These are phyloP conservation scores for Prionailurus bengalensis DNA, from an alignment of 2,113 vertebrate species.

Conservation along the genomic window DNA sequence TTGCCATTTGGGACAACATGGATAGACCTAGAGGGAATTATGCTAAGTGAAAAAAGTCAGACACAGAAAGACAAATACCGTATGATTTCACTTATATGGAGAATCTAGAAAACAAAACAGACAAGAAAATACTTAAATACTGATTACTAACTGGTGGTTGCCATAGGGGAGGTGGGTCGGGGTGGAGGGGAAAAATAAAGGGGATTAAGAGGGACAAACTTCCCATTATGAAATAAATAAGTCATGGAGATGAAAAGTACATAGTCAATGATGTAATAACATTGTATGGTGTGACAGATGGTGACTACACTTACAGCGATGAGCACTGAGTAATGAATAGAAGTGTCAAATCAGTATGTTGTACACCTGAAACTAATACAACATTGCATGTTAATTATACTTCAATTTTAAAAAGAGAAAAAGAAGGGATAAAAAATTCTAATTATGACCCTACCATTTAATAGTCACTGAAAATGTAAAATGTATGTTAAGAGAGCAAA, in stretches of 20 bases:
- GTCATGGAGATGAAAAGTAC: neutral
- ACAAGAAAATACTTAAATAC: neutral
- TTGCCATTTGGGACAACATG: neutral
- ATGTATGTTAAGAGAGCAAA: constrained; percentile 45
- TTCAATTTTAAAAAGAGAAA: neutral
- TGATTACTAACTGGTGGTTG: neutral
- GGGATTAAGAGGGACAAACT: neutral
- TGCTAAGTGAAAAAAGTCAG: neutral
- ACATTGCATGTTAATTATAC: neutral
- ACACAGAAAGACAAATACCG: neutral
- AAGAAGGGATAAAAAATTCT: constrained; percentile 28
- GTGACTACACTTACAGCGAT: neutral
- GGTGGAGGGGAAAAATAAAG: neutral
- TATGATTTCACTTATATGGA: neutral
- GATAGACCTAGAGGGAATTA: neutral
- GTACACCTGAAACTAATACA: neutral
- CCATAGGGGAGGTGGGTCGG: neutral
- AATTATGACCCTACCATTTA: constrained; percentile 15
- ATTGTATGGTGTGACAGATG: neutral
- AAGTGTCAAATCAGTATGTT: neutral
- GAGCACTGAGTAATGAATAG: neutral
- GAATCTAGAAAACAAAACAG: neutral
- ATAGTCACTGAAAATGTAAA: constrained; percentile 13
- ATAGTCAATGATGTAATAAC: neutral
- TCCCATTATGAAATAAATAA: neutral